Base-by-base conservation (phyloP, 1,140 invertebrate species). In the Saccostrea cuccullata region DNA sequence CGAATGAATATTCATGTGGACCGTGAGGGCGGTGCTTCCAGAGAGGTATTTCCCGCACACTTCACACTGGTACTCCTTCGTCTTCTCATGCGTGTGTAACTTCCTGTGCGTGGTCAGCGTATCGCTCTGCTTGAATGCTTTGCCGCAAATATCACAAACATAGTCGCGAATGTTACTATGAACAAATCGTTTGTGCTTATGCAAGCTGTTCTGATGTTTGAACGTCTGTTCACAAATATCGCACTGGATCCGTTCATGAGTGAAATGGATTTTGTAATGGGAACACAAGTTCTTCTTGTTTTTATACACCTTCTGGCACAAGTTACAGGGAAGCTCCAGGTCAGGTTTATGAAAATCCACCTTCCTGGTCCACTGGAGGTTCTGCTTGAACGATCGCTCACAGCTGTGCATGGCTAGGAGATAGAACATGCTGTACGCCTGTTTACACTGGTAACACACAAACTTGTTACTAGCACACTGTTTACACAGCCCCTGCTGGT, bases 11-110 rank as follows among this genome's bases (percentile, higher is more conserved):
- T 98, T 96, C 86, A 99, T 96, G 94, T 99, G 98, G 0, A 98
- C 99, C 95, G 99, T 98, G 40, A 99, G 95, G 92, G 98, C 98
- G 60, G 97, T 98, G 58, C 98, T 96, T 94, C 98, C 97, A 94
- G 98, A 98, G 93, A 98, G 98, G 91, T 96, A 97, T 83, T 97
- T 96, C 89, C 97, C 96, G 95, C 98, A 98, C 0, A 97, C 97
- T 0, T 97, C 97, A 93, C 97, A 98, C 92, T 98, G 98, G 95
- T 98, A 98, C 5, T 85, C 55, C 64, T 82, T 67, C 0, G 98
- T 97, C 64, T 86, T 86, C 13, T 86, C 88, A 0, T 86, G 84
- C 30, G 77, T 70, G 82, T 91, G 90, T 12, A 85, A 82, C 6
- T n/a, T 60, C 55, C 86, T 30, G 58, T 91, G 90, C 13, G 40